phyloP scores from a whole-genome alignment of 2,113 vertebrate genomes.

The Plotosus lineatus region DNA sequence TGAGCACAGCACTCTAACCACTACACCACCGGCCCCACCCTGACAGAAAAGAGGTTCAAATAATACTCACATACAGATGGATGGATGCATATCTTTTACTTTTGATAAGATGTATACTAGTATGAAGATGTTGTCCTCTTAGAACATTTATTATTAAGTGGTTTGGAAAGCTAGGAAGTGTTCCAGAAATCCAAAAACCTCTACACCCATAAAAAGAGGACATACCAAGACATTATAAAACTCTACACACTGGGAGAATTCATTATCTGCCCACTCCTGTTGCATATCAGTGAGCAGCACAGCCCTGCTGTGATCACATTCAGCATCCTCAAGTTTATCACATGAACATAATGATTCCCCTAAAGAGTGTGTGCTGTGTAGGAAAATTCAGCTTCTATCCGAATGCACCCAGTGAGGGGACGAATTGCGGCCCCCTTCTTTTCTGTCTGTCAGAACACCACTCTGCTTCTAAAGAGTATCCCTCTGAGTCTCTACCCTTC shows the following conservation, averaged over 20 bases:
- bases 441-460: slow-evolving; percentile 51
- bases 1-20: too few relatives aligned
- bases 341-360: slow-evolving; percentile 5
- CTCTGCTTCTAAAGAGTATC: slow-evolving; percentile 58
- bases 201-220: neutral
- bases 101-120: neutral
- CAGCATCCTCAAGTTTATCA: slow-evolving; percentile 50
- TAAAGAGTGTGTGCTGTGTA: slow-evolving; percentile 37
- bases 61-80: too few relatives aligned
- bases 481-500: slow-evolving; percentile 67
- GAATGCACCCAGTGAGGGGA: slow-evolving; percentile 29
- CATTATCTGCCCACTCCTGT: slow-evolving; percentile 26
- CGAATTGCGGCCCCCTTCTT: slow-evolving; percentile 34
- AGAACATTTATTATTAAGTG: neutral
- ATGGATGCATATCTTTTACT: neutral
- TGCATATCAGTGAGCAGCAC: neutral
- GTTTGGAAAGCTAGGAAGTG: neutral
- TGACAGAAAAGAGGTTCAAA: too few relatives aligned
- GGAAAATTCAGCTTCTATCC: slow-evolving; percentile 36
- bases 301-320: slow-evolving; percentile 14
- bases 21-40: too few relatives aligned
- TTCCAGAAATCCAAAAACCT: neutral
- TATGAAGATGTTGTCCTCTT: neutral
- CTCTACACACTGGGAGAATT: neutral
- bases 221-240: neutral